Evolutionary conservation across 1,140 invertebrate genomes (phyloP).

Genomic region (Oreohelix idahoensis): DNA sequence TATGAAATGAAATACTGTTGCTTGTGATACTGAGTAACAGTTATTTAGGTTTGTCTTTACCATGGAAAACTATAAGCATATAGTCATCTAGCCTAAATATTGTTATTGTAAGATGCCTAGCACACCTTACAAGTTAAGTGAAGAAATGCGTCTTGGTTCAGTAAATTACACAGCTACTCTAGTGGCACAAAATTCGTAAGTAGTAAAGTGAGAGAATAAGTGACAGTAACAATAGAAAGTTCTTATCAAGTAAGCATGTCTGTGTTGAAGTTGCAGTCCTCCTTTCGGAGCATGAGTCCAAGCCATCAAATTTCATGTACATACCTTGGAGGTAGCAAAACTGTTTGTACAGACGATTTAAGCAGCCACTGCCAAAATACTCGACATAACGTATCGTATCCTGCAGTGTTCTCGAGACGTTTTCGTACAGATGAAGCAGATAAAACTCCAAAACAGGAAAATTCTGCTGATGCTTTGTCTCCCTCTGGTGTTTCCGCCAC

Average conservation of each 20-base stretch:
- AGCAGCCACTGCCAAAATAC: neutral
- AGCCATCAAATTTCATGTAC: neutral
- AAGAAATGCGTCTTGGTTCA: too few relatives aligned
- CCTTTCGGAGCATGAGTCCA: neutral
- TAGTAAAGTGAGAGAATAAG: too few relatives aligned
- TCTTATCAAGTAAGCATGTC: conserved; percentile 3
- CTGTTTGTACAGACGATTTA: neutral
- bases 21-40: too few relatives aligned
- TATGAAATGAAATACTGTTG: too few relatives aligned
- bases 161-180: too few relatives aligned
- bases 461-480: neutral
- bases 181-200: too few relatives aligned
- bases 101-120: too few relatives aligned
- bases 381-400: neutral
- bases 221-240: too few relatives aligned
- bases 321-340: neutral
- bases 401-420: neutral
- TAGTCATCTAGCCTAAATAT: too few relatives aligned
- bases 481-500: neutral
- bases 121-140: too few relatives aligned
- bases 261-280: neutral
- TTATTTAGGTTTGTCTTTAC: too few relatives aligned
- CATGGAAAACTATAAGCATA: too few relatives aligned
- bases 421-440: conserved; percentile 20
- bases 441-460: neutral